These are phyloP conservation scores for Maniola jurtina DNA, from an alignment of 1,140 invertebrate genomes.

Conservation along the genomic window DNA sequence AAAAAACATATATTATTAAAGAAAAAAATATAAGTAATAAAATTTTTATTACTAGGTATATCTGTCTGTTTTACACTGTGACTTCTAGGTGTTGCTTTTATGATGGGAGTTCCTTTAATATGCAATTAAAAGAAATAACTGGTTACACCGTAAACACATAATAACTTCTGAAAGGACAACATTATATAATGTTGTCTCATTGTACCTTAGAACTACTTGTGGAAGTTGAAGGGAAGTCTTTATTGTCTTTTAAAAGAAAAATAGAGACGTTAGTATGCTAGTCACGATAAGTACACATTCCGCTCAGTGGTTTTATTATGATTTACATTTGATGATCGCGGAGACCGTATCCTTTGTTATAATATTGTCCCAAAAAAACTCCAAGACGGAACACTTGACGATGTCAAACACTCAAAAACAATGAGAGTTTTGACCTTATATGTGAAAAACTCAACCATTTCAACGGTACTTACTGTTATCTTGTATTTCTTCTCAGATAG, in stretches of 20 bases:
- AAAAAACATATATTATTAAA: no score
- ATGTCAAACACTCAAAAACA: no score
- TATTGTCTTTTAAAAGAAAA: conserved; percentile 19
- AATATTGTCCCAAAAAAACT: conserved; percentile 1
- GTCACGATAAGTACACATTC: conserved; percentile 22
- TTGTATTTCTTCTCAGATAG: no score
- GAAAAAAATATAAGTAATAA: no score
- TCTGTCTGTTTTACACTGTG: not conserved
- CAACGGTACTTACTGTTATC: no score
- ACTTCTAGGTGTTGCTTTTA: not conserved
- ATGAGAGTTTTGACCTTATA: no score
- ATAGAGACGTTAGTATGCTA: conserved; percentile 20
- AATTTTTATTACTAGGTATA: not conserved
- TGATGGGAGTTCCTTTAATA: not conserved
- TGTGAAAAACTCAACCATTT: no score
- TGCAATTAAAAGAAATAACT: not conserved
- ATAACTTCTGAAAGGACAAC: not conserved
- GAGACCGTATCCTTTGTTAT: conserved; percentile 15
- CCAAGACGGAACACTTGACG: no score
- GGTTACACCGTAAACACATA: not conserved
- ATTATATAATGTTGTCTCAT: conserved; percentile 5
- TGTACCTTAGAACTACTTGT: conserved; percentile 8
- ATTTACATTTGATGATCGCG: conserved; percentile 20
- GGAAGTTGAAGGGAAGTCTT: conserved; percentile 5
- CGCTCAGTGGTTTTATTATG: conserved; percentile 19